phyloP scores from a whole-genome alignment of 2,797 vertebrate genomes.

The Rhinella marina region DNA sequence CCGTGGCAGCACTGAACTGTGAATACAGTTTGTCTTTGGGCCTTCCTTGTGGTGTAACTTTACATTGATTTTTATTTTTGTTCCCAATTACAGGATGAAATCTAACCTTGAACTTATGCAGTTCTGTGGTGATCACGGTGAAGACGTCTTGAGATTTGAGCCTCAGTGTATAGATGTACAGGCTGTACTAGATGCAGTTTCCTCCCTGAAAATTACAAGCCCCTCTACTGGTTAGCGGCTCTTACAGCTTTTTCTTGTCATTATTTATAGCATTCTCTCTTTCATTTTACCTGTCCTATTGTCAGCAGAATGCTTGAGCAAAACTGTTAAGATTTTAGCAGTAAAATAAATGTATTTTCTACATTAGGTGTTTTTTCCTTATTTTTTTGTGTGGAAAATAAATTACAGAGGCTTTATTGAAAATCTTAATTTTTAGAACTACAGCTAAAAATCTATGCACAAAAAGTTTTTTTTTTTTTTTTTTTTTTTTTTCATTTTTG shows the following conservation, averaged over 20 bases:
- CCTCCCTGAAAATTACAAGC: slow-evolving; percentile 66
- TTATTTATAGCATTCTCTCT: neutral
- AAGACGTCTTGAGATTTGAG: slow-evolving; percentile 62
- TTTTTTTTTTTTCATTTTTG: too few species aligned
- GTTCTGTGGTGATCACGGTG: slow-evolving; percentile 64
- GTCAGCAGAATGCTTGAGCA: neutral
- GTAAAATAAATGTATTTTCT: neutral
- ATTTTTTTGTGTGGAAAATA: too few species aligned
- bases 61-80: neutral
- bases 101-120: slow-evolving; percentile 73
- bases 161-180: slow-evolving; percentile 67
- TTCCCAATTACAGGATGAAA: slow-evolving; percentile 68
- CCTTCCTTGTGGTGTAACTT: neutral
- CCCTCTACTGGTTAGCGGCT: slow-evolving; percentile 39
- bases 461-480: too few species aligned
- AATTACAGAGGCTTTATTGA: too few species aligned
- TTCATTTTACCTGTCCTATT: neutral
- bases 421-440: too few species aligned
- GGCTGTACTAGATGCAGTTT: slow-evolving; percentile 69
- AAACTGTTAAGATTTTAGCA: neutral
- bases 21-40: neutral
- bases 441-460: too few species aligned
- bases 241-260: neutral
- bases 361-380: neutral
- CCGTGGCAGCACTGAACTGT: too few species aligned